Base-by-base conservation (phyloP, 2,888 invertebrate genomes). In the Drosophila leonis region DNA sequence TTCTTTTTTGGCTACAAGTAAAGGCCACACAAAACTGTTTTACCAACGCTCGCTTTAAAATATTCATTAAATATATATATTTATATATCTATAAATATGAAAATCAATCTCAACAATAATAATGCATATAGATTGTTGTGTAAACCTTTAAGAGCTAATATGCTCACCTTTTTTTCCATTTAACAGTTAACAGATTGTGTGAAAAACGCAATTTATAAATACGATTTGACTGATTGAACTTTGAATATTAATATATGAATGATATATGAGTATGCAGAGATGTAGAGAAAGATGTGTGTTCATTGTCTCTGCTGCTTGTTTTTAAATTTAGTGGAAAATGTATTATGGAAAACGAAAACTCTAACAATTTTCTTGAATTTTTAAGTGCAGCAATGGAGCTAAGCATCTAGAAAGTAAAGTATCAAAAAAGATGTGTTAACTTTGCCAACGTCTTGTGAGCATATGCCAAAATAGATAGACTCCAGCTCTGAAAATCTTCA, bases 1-100 rank as follows among this genome's bases (percentile, higher is more conserved):
- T 10, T 42, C 1, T 49, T 24, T 44, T 59, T 13, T 57, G 13
- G 5, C 13, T n/a, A 29, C 51, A 60, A 29, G 27, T 33, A 12
- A 15, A n/a, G 24, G 20, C 24, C 20, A 20, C n/a, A 61, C n/a
- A 37, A 54, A 46, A 29, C 39, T 31, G 42, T 44, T 27, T 46
- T 49, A 41, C 54, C 54, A 37, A 13, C 20, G n/a, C 46, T 12
- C 6, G 29, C 44, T 37, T 66, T 46, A 37, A 54, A 42, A 51
- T 44, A 51, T 35, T 15, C 35, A 44, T 63, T 18, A 29, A 20
- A 44, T 29, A 20, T 51, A 29, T n/a, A n/a, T n/a, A n/a, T n/a
- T n/a, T n/a, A n/a, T n/a, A n/a, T n/a, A n/a, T n/a, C n/a, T n/a
- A n/a, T 20, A 29, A 24, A 41, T 20, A 13, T 27, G 10, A 42